A percentile compares a stretch with the other conserved stretches of the same genome.
phyloP scores from a whole-genome alignment of 2,797 vertebrate species.

The Helarctos malayanus region DNA sequence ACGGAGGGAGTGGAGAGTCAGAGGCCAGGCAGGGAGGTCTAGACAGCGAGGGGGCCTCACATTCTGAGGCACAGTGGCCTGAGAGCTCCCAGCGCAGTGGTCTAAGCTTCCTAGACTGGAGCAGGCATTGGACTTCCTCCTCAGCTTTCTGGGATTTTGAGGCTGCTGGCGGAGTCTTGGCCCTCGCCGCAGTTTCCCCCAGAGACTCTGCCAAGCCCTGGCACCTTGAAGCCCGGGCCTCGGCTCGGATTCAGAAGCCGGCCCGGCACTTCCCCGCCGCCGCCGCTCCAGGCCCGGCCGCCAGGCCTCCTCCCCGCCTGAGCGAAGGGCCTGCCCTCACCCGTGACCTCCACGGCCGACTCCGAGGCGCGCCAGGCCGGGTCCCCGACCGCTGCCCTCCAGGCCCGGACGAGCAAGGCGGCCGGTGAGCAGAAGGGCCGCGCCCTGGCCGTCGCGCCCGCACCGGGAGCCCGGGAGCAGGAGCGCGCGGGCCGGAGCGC shows the following conservation, averaged over 20 bases:
- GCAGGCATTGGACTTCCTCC: background rate
- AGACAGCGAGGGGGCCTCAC: background rate
- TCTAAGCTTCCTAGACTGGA: background rate
- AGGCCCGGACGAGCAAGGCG: background rate
- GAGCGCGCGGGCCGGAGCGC: background rate
- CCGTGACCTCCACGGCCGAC: background rate
- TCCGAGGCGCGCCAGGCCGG: background rate
- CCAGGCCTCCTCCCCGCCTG: background rate
- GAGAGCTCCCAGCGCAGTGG: background rate
- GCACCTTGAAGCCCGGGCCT: constrained; percentile 28
- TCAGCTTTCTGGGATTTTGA: constrained; percentile 20
- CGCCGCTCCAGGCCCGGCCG: constrained; percentile 11
- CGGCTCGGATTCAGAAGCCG: background rate
- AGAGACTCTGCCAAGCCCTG: constrained; percentile 53
- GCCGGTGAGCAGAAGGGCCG: background rate
- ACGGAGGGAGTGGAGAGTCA: background rate
- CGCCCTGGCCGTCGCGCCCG: background rate
- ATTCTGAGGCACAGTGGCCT: background rate
- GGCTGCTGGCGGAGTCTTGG: constrained; percentile 30
- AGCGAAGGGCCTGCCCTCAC: constrained; percentile 35
- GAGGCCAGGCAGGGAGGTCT: background rate
- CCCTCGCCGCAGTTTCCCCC: background rate
- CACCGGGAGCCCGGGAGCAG: background rate
- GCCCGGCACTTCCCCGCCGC: background rate
- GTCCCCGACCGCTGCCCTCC: background rate